Conservation (phyloP, 2,888 invertebrate species). For the Chrysina gloriosa region DNA sequence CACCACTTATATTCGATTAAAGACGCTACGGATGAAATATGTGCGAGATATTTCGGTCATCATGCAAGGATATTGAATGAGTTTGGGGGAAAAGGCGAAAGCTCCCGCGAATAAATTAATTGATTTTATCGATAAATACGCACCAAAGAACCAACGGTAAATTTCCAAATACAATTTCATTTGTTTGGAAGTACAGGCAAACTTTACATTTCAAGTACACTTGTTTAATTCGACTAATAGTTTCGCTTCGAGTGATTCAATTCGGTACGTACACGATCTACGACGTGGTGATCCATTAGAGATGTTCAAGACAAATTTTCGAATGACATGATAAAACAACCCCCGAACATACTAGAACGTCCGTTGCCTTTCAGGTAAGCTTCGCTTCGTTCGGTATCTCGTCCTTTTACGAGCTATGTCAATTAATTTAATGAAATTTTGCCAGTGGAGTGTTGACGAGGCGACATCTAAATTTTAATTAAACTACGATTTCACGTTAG, state of each 20-base stretch:
- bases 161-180: too few species aligned
- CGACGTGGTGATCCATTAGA: background rate
- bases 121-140: too few species aligned
- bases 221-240: too few species aligned
- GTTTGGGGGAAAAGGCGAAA: too few species aligned
- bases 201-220: too few species aligned
- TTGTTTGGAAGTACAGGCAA: too few species aligned
- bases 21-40: slow-evolving; percentile 26
- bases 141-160: too few species aligned
- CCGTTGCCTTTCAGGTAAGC: slow-evolving; percentile 14
- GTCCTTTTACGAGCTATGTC: slow-evolving; percentile 18
- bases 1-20: slow-evolving; percentile 35
- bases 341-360: background rate
- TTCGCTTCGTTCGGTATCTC: background rate
- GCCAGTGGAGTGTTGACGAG: slow-evolving; percentile 9
- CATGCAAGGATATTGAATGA: too few species aligned
- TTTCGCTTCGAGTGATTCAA: background rate
- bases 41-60: slow-evolving; percentile 29
- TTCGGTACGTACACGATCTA: background rate
- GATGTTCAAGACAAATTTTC: background rate
- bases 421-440: slow-evolving; percentile 16
- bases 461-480: slow-evolving; percentile 20
- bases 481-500: slow-evolving; percentile 5
- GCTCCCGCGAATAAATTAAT: too few species aligned
- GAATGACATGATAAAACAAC: background rate